These are phyloP conservation scores for Nycticryphes semicollaris DNA, from an alignment of 2,113 vertebrate species.

Conservation along the genomic window DNA sequence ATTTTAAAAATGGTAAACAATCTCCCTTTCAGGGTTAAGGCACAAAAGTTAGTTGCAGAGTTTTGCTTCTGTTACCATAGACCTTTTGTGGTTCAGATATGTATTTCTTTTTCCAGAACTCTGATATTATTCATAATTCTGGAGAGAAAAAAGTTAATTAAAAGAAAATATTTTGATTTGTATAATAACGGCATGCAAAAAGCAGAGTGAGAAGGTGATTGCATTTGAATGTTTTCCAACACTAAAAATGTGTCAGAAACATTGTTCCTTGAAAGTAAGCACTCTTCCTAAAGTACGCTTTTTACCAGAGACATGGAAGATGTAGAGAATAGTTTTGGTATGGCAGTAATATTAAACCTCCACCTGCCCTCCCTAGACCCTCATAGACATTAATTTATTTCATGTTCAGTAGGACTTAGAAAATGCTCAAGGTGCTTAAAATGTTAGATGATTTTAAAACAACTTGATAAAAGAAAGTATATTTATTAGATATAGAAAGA, in stretches of 20 bases:
- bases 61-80: neutral
- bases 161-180: neutral
- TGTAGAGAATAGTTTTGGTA: neutral
- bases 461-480: neutral
- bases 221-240: neutral
- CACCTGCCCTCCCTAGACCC: neutral
- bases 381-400: neutral
- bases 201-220: neutral
- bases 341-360: neutral
- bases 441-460: neutral
- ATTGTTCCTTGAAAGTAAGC: neutral
- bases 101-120: neutral
- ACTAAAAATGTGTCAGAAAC: neutral
- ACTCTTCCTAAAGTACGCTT: neutral
- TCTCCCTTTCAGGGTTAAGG: neutral
- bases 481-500: neutral
- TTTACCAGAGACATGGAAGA: neutral
- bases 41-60: neutral
- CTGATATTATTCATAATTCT: neutral
- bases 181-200: neutral
- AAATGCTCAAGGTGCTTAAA: neutral
- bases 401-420: neutral
- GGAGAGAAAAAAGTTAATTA: neutral
- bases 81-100: neutral
- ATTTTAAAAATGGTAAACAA: neutral